Evolutionary conservation across 2,113 vertebrate species (phyloP).

Genomic region (Numida meleagris): DNA sequence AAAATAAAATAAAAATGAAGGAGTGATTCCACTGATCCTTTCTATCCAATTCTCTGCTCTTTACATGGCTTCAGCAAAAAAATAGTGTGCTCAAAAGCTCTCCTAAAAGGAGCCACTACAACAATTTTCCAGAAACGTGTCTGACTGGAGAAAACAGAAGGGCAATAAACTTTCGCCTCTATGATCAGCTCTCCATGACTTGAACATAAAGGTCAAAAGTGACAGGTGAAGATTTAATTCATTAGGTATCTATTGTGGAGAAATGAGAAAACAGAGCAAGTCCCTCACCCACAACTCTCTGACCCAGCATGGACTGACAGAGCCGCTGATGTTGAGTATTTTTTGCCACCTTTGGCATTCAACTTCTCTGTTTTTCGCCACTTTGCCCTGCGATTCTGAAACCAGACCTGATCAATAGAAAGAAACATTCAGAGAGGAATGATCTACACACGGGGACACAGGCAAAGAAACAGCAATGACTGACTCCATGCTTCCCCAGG

Average conservation of each 20-base stretch:
- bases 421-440: background rate
- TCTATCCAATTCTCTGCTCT: background rate
- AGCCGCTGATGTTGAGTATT: background rate
- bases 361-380: slow-evolving; percentile 86
- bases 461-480: background rate
- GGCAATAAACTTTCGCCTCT: background rate
- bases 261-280: background rate
- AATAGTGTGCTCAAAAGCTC: background rate
- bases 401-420: slow-evolving; percentile 88
- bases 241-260: background rate
- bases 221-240: background rate
- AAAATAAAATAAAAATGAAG: background rate
- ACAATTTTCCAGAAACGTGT: background rate
- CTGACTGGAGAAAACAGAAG: background rate
- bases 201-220: background rate
- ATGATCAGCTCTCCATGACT: background rate
- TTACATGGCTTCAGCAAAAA: background rate
- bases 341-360: slow-evolving; percentile 67
- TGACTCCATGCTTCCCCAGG: background rate
- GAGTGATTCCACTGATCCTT: background rate
- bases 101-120: background rate
- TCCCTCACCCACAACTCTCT: slow-evolving; percentile 12
- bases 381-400: slow-evolving; percentile 96
- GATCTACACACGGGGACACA: background rate
- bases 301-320: background rate